Base-by-base conservation (phyloP, 2,888 invertebrate species). In the Melanostoma mellinum region DNA sequence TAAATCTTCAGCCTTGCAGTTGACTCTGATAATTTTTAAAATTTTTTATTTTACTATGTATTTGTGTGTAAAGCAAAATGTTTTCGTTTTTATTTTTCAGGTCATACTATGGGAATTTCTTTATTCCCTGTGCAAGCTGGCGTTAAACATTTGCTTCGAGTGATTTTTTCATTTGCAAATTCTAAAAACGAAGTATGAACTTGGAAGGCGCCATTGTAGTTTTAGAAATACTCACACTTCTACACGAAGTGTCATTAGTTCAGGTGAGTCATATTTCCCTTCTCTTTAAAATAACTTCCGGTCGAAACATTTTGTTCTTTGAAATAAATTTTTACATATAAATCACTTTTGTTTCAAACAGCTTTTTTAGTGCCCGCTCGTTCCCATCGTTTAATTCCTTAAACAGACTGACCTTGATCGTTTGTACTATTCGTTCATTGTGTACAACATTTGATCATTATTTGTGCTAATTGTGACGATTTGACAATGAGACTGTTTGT, bases 181-280 rank as follows among this genome's bases (percentile, higher is more conserved):
- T 56, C 35, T 35, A 63, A 42, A 46, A 50, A 52, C 6, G 44
- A 73, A 86, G 68, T 75, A 86, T 85, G 86, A 84, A 86, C 76
- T 75, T 85, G 63, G 84, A 84, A 63, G 58, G 75, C 65, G 69
- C 80, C 38, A 78, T 85, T 67, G 61, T 80, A 61, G 52, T 86
- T 55, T 72, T 86, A 42, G 78, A 84, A 61, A 78, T 86, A 67
- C 60, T 84, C 3, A 72, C 85, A 42, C 44, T 86, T 69, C 65
- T 86, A 30, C 77, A 85, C 69, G 75, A 77, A 56, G 63, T 74
- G 30, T 65, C 84, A 67, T 72, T 72, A 52, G 65, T 80, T 72
- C 80, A 86, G 86, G 86, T 86, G 75, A 85, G 79, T 69, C 60
- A 69, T 72, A 74, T 6, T 56, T 69, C 9, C 67, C 30, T 20